These are phyloP conservation scores for Deroptyus accipitrinus DNA, from an alignment of 2,113 vertebrate species.

Conservation along the genomic window DNA sequence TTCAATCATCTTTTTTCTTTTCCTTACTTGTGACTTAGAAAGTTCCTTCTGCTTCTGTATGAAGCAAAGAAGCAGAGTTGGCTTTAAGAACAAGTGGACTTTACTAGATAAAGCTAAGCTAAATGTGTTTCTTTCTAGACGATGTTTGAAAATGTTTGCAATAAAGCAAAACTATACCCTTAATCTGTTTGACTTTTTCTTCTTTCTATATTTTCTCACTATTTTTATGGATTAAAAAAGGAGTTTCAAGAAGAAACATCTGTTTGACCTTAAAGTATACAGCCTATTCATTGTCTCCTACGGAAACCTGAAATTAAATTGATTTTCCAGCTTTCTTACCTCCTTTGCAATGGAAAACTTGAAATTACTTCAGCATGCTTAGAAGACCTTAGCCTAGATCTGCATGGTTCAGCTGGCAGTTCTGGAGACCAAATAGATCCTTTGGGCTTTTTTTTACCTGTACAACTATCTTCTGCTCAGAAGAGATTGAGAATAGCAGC, in stretches of 20 bases:
- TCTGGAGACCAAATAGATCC: neutral
- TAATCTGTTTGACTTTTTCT: neutral
- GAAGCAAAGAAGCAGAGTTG: neutral
- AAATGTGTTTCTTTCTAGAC: neutral
- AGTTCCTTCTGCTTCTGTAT: neutral
- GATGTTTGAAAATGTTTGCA: neutral
- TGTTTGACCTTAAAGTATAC: conserved; percentile 41
- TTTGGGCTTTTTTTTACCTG: neutral
- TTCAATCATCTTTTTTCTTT: neutral
- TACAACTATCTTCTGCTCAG: neutral
- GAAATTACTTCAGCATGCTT: conserved; percentile 38
- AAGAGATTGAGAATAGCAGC: neutral
- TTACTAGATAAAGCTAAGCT: neutral
- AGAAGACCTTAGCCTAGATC: neutral
- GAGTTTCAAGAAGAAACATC: conserved; percentile 19
- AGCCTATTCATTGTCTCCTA: conserved; percentile 13
- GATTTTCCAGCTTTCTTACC: conserved; percentile 18
- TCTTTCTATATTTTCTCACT: conserved; percentile 2
- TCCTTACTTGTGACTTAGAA: neutral
- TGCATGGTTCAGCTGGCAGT: neutral
- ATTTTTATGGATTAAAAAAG: conserved; percentile 10
- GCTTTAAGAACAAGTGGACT: neutral
- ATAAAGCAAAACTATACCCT: conserved; percentile 11
- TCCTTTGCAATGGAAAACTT: conserved; percentile 17
- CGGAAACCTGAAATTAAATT: conserved; percentile 22